Conservation (phyloP, 2,888 invertebrate genomes). For the Abscondita cerata region DNA sequence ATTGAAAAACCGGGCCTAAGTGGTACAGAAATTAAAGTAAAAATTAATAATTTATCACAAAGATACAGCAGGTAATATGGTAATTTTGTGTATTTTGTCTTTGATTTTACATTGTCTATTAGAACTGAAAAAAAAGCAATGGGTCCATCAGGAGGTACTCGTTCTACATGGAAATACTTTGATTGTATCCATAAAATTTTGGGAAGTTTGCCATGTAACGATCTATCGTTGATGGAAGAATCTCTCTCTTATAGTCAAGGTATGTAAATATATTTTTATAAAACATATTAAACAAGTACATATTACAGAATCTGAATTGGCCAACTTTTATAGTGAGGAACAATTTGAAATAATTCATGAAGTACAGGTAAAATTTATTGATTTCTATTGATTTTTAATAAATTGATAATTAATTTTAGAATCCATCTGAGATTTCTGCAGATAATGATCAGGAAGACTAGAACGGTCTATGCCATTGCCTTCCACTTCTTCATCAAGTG, state of each 20-base stretch:
- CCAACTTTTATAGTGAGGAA: no score
- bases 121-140: constrained; percentile 5
- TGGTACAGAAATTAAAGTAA: neutral
- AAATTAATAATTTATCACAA: constrained; percentile 1
- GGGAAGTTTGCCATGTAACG: neutral
- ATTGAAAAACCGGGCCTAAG: neutral
- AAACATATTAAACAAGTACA: neutral
- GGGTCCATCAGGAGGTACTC: constrained; percentile 4
- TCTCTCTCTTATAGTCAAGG: neutral
- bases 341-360: no score
- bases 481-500: no score
- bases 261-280: neutral
- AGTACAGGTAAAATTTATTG: no score
- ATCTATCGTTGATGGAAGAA: neutral
- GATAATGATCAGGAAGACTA: no score
- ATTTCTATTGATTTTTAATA: no score
- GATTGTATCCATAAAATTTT: constrained; percentile 8
- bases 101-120: neutral
- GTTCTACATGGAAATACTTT: constrained; percentile 6
- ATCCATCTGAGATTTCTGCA: neutral
- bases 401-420: no score
- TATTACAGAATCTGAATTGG: neutral
- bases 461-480: no score
- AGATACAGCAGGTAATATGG: neutral
- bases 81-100: neutral